Evolutionary conservation across 1,140 invertebrate genomes (phyloP).

Genomic region (Globodera rostochiensis): DNA sequence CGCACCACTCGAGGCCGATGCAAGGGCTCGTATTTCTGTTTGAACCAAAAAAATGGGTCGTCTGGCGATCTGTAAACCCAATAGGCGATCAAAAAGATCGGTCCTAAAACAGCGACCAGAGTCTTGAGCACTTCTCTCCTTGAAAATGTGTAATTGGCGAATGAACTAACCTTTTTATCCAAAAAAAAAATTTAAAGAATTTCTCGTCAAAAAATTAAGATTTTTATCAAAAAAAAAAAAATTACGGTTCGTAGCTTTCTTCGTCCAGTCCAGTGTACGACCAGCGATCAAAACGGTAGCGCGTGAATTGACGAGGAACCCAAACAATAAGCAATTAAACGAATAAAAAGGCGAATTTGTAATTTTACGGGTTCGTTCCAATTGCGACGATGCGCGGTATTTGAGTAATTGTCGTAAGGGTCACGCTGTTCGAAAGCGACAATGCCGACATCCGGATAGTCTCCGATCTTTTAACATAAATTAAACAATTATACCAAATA

Average conservation of each 20-base stretch:
- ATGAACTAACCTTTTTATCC: constrained; percentile 39
- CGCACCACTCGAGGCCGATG: neutral
- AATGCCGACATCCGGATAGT: constrained; percentile 62
- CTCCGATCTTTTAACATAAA: constrained; percentile 35
- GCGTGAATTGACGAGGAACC: constrained; percentile 54
- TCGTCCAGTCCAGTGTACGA: constrained; percentile 61
- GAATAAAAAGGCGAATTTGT: constrained; percentile 4
- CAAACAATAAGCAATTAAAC: constrained; percentile 36
- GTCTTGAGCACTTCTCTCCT: neutral
- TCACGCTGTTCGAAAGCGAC: constrained; percentile 60
- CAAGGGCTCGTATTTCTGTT: constrained; percentile 1
- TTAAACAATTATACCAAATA: neutral
- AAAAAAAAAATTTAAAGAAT: constrained; percentile 27
- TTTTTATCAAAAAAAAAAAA: constrained; percentile 27
- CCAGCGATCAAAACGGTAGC: constrained; percentile 55
- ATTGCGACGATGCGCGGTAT: constrained; percentile 53
- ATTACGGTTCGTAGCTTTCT: constrained; percentile 56
- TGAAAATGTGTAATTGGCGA: neutral
- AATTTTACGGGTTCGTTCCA: constrained; percentile 59
- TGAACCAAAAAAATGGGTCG: neutral
- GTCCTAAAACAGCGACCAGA: constrained; percentile 30
- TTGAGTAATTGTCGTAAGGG: constrained; percentile 61
- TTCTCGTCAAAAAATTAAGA: neutral
- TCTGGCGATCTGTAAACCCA: neutral
- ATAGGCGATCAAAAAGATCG: constrained; percentile 39